Conservation (phyloP, 2,113 vertebrate species). For the Sisor rabdophorus region DNA sequence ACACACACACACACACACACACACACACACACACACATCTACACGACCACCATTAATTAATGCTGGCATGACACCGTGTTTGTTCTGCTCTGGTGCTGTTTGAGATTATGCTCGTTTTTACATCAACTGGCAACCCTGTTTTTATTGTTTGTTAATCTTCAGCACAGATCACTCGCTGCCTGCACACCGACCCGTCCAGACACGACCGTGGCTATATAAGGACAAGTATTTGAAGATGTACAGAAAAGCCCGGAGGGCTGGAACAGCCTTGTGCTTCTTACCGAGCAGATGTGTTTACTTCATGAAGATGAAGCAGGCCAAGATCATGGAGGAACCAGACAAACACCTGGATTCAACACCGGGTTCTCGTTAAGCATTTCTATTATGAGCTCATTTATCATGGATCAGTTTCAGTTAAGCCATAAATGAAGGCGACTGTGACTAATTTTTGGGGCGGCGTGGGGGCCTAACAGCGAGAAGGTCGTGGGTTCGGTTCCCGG, state of each 20-base stretch:
- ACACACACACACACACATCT: no score
- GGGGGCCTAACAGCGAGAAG: no score
- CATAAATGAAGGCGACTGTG: no score
- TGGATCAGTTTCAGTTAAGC: neutral
- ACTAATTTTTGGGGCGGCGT: no score
- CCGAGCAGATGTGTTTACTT: neutral
- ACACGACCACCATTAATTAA: no score
- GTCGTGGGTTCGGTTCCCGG: no score
- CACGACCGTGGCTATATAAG: constrained; percentile 45
- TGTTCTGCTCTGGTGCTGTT: neutral
- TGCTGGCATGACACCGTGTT: neutral
- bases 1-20: no score
- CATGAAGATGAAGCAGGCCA: neutral
- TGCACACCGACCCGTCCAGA: neutral
- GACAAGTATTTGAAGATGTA: constrained; percentile 41
- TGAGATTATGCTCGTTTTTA: neutral
- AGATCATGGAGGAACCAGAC: neutral
- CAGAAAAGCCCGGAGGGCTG: constrained; percentile 27
- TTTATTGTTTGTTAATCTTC: neutral
- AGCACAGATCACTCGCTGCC: constrained; percentile 7
- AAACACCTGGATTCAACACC: neutral
- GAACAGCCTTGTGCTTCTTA: neutral
- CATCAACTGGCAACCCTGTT: neutral
- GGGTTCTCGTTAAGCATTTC: neutral
- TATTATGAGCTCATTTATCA: neutral